Evolutionary conservation across 2,888 invertebrate species (phyloP), one percentile per base, ranked within the genome.

Genomic region (Troglohyphantes excavatus): DNA sequence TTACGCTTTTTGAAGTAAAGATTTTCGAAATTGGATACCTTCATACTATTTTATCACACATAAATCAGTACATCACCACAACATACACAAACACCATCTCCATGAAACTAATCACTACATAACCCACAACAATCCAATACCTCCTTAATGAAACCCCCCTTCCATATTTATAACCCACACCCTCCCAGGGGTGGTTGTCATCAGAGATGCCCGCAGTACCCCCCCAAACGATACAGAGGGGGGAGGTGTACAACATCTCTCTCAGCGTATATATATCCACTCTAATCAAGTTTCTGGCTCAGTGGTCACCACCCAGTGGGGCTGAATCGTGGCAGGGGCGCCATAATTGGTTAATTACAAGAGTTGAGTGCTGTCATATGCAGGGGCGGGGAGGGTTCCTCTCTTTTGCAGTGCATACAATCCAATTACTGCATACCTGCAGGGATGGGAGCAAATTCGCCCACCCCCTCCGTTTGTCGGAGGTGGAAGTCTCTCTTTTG

Each of bases 301-400:
- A 72, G 39, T 90, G 81, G 70, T 39, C 72, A 59, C 61, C 79
- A 72, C 63, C 79, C 84, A 79, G 65, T 81, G 61, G 83, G 43
- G 70, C 67, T 33, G 90, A 63, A 72, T 73, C 78, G 13, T 90
- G 39, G 79, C 81, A 79, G 83, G 82, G 84, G 90, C 81, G 85
- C 75, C 67, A 90, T 90, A 90, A 90, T 90, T 90, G 90, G 90
- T 90, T 90, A 90, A 90, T 90, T 85, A 85, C 90, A 85, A 85
- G 90, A 73, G 90, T 84, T 81, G 90, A 90, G 85, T 79, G 90
- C 90, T 90, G 90, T 90, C 90, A 90, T 85, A 84, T 81, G 90
- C 90, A 90, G 90, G 81, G 72, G 84, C n/a, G 17, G 65, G 27
- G 75, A 21, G 39, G 53, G 39, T 23, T 11, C 23, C 65, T 75